These are phyloP conservation scores for Phorcus lineatus DNA, from an alignment of 2,888 invertebrate genomes.

Conservation along the genomic window DNA sequence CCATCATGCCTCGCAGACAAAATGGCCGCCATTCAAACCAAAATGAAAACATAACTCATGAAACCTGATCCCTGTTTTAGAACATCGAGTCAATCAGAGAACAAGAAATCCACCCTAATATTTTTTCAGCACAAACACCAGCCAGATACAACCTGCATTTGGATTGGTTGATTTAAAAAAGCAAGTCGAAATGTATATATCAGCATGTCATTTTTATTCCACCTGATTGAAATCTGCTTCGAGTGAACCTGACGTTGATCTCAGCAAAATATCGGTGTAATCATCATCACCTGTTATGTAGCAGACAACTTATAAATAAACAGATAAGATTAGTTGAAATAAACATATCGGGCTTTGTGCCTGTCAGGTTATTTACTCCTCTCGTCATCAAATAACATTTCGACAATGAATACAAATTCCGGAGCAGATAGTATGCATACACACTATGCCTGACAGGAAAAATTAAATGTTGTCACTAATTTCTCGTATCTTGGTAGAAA, in stretches of 20 bases:
- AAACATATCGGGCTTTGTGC: background rate
- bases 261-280: background rate
- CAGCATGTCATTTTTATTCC: background rate
- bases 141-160: background rate
- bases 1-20: background rate
- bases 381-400: no score
- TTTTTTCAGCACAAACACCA: background rate
- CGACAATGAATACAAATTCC: no score
- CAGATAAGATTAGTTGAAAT: background rate
- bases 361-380: background rate
- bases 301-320: background rate
- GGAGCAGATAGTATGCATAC: no score
- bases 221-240: background rate
- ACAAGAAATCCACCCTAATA: background rate
- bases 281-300: background rate
- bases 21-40: background rate
- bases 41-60: background rate
- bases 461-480: no score
- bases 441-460: no score
- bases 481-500: no score
- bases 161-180: background rate
- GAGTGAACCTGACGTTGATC: background rate
- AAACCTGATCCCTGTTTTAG: background rate
- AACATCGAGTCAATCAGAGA: background rate
- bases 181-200: slow-evolving; percentile 11